Percentiles rank a stretch among this genome's conserved stretches.
Conservation (phyloP, 2,797 vertebrate genomes). For the Hipposideros larvatus region DNA sequence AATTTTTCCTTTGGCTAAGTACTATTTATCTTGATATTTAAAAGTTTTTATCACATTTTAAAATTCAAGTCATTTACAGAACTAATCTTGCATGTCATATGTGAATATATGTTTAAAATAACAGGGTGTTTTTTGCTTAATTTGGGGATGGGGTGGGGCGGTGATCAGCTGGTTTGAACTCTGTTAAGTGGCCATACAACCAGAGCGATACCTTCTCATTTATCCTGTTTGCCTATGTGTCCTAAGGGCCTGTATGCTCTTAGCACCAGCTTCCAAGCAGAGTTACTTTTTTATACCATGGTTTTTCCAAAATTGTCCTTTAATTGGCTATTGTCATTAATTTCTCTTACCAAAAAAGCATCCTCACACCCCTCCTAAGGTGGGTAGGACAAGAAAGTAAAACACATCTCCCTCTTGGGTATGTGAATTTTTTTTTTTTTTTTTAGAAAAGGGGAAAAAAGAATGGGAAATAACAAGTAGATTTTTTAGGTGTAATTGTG, state of each 20-base stretch:
- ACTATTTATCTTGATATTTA: neutral
- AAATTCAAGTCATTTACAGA: neutral
- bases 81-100: neutral
- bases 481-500: neutral
- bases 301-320: neutral
- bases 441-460: neutral
- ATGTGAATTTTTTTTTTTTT: neutral
- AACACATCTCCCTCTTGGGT: neutral
- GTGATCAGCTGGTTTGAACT: neutral
- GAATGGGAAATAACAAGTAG: neutral
- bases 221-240: neutral
- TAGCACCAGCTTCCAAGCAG: neutral
- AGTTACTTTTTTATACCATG: neutral
- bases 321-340: conserved; percentile 1
- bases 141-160: neutral
- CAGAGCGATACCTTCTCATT: neutral
- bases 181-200: neutral
- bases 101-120: conserved; percentile 40
- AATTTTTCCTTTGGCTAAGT: conserved; percentile 30
- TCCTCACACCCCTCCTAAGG: neutral
- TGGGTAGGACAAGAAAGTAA: neutral
- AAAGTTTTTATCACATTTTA: neutral
- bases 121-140: neutral
- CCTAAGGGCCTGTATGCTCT: neutral
- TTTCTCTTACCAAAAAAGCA: neutral